Base-by-base conservation (phyloP, 2,888 invertebrate genomes). In the Lasius platythorax region DNA sequence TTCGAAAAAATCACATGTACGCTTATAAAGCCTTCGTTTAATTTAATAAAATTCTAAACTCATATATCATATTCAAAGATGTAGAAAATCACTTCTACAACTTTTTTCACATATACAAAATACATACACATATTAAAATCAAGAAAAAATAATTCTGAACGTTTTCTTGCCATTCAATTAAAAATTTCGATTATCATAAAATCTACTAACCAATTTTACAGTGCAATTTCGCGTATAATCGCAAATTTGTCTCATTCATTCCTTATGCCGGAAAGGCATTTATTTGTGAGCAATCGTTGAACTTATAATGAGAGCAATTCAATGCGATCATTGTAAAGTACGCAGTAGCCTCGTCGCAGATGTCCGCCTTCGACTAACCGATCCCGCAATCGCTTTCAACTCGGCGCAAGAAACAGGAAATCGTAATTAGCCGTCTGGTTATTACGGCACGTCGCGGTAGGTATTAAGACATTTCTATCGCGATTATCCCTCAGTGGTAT, bases 341-440 rank as follows among this genome's bases (percentile, higher is more conserved):
- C 64, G 64, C 6, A 11, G 64, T 33, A 75, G 63, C 64, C 67
- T 56, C 68, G 50, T 53, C 50, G 50, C 40, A n/a, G 18, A n/a
- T 40, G 66, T 40, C 56, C n/a, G 68, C 78, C 67, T 30, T 67
- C 43, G 56, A 40, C 78, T 68, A 68, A 67, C 68, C 58, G 78
- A 58, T n/a, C 68, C 40, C 58, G 30, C 78, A 78, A 76, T 78
- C 43, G 66, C n/a, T 40, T 66, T 43, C 40, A 43, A 15, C 15
- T 67, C 68, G 37, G 72, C 58, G 72, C 64, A 78, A 83, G 89
- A 87, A 89, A 88, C 85, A 86, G 87, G 89, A 89, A 89, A 89
- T 87, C 81, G 86, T 87, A 89, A 89, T 89, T 89, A 86, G 81
- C 72, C 82, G 84, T 46, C 81, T 70, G 89, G 83, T 89, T 89